Percentiles rank a stretch among this genome's conserved stretches.
Evolutionary conservation across 1,140 invertebrate genomes (phyloP).

Genomic region (Temnothorax curvispinosus): DNA sequence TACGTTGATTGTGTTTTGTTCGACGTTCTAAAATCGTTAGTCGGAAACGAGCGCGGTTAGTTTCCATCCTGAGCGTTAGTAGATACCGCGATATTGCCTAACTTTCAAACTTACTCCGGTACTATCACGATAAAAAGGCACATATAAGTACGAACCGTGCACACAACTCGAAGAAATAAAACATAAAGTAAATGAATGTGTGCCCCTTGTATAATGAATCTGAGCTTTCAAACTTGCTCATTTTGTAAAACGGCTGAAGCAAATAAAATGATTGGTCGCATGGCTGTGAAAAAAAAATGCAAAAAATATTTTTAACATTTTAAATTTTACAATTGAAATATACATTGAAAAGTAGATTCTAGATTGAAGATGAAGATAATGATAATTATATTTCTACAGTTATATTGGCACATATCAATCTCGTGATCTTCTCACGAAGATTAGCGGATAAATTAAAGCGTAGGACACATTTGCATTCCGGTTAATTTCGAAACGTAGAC

Average conservation of each 20-base stretch:
- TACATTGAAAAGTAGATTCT: too few relatives aligned
- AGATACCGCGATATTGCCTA: neutral
- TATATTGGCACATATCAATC: neutral
- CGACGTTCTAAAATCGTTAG: conserved; percentile 49
- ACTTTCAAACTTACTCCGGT: conserved; percentile 6
- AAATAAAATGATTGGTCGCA: neutral
- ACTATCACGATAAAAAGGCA: conserved; percentile 6
- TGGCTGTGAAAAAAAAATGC: neutral
- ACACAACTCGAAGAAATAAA: neutral
- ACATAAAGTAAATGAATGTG: neutral
- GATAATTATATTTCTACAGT: neutral
- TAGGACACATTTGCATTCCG: neutral
- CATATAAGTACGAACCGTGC: neutral
- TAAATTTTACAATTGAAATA: neutral
- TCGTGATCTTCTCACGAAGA: neutral
- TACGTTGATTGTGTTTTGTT: neutral
- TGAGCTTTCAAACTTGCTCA: neutral
- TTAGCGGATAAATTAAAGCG: neutral
- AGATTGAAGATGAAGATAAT: neutral
- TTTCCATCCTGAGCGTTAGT: conserved; percentile 60
- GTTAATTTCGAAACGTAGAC: conserved; percentile 1
- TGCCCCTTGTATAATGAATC: neutral
- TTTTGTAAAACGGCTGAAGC: neutral
- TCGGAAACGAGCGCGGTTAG: conserved; percentile 58
- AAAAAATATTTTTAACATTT: neutral